These are phyloP conservation scores for Lepisosteus osseus DNA, from an alignment of 2,113 vertebrate genomes.

Conservation along the genomic window DNA sequence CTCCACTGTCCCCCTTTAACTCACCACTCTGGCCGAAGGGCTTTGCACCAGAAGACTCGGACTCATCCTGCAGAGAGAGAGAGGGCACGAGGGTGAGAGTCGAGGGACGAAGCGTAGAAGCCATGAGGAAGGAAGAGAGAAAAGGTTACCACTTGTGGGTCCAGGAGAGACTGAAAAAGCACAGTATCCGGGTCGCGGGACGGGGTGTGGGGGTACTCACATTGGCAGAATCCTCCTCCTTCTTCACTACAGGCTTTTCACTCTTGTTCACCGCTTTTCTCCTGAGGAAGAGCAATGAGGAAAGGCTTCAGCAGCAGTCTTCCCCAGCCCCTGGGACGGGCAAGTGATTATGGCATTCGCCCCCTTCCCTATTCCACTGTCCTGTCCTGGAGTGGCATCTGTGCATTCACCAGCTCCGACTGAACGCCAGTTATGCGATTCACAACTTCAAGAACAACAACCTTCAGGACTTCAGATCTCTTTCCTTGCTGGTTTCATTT, in stretches of 20 bases:
- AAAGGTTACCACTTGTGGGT: not conserved
- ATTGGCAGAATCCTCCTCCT: constrained; percentile 59
- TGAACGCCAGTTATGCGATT: too few species aligned
- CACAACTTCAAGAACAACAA: too few species aligned
- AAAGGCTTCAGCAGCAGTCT: too few species aligned
- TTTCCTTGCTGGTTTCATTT: too few species aligned
- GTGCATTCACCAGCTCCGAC: too few species aligned
- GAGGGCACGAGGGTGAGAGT: not conserved
- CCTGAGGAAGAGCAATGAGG: constrained; percentile 49
- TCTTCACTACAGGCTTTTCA: constrained; percentile 67
- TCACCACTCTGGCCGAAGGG: constrained; percentile 59
- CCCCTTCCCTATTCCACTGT: too few species aligned
- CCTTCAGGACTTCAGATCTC: too few species aligned
- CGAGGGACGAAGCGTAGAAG: too few species aligned
- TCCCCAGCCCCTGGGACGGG: too few species aligned
- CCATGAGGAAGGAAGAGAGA: not conserved
- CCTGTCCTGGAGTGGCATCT: too few species aligned
- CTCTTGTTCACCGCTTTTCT: constrained; percentile 78
- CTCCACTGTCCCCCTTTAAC: constrained; percentile 36
- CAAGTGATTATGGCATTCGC: too few species aligned
- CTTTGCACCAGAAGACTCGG: constrained; percentile 60
- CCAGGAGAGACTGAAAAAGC: not conserved
- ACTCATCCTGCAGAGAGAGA: constrained; percentile 66
- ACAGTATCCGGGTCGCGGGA: not conserved
- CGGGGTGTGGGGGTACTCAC: constrained; percentile 49